These are phyloP conservation scores for Sylvia borin DNA, from an alignment of 2,797 vertebrate species.

Conservation along the genomic window DNA sequence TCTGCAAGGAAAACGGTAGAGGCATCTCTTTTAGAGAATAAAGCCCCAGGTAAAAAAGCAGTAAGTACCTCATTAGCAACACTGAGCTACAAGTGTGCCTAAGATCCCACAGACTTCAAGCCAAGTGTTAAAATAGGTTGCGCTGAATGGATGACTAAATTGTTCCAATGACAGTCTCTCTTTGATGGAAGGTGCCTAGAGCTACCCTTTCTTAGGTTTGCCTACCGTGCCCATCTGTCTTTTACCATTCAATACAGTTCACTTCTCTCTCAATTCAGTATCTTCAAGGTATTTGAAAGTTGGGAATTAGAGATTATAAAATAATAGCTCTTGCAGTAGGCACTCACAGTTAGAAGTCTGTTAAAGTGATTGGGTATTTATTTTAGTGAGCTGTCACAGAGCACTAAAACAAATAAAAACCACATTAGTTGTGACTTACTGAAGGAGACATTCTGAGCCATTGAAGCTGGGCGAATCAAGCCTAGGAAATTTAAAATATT, in stretches of 20 bases:
- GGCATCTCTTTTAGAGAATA: slow-evolving; percentile 34
- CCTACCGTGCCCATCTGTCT: slow-evolving; percentile 14
- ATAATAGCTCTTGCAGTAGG: slow-evolving; percentile 23
- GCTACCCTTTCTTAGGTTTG: slow-evolving; percentile 19
- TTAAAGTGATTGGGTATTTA: slow-evolving; percentile 60
- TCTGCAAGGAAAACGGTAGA: slow-evolving; percentile 35
- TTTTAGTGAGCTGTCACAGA: background rate
- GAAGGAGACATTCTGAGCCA: background rate
- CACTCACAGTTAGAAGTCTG: slow-evolving; percentile 22
- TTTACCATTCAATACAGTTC: slow-evolving; percentile 6
- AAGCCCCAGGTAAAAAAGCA: slow-evolving; percentile 30
- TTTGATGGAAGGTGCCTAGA: slow-evolving; percentile 38
- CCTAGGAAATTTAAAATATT: slow-evolving; percentile 45
- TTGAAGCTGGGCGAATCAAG: slow-evolving; percentile 9
- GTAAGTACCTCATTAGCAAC: slow-evolving; percentile 52
- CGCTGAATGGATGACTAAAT: slow-evolving; percentile 40
- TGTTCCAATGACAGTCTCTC: slow-evolving; percentile 32
- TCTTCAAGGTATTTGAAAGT: slow-evolving; percentile 42
- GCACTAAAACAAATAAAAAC: slow-evolving; percentile 56
- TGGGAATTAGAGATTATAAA: slow-evolving; percentile 59
- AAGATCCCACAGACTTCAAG: slow-evolving; percentile 12
- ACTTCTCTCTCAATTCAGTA: slow-evolving; percentile 41
- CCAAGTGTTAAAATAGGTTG: slow-evolving; percentile 59
- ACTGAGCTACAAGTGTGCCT: slow-evolving; percentile 10
- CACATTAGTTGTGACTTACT: slow-evolving; percentile 37